Evolutionary conservation across 2,888 invertebrate genomes (phyloP).

Genomic region (Nasonia oneida): DNA sequence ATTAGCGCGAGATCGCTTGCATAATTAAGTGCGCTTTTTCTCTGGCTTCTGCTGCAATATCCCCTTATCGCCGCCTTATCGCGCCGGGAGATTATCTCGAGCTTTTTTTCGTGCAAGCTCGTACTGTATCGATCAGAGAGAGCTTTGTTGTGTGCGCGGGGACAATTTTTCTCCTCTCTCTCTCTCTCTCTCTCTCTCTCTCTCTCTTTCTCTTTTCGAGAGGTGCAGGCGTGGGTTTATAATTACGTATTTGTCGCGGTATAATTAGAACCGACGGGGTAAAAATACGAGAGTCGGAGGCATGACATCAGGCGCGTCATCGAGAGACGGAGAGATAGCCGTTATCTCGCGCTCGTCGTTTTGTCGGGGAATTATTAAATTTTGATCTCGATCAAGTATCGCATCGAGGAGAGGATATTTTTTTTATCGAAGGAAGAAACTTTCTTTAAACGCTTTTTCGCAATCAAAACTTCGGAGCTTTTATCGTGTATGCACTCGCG

Average conservation of each 20-base stretch:
- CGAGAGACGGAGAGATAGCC: neutral
- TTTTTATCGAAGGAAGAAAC: neutral
- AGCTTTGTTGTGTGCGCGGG: neutral
- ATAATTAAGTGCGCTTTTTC: slow-evolving; percentile 37
- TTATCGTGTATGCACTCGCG: neutral
- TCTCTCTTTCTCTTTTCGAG: neutral
- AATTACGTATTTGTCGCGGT: slow-evolving; percentile 9
- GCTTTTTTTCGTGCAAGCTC: neutral
- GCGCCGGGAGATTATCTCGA: slow-evolving; percentile 6
- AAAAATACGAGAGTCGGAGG: neutral
- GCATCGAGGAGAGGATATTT: too few relatives aligned
- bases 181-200: neutral
- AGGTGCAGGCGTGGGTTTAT: neutral
- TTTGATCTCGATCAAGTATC: too few relatives aligned
- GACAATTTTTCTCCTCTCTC: neutral
- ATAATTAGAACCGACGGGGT: slow-evolving; percentile 3
- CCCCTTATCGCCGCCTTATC: slow-evolving; percentile 20
- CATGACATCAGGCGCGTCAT: neutral
- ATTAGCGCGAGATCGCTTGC: slow-evolving; percentile 33
- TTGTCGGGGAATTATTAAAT: neutral
- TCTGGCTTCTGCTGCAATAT: slow-evolving; percentile 18
- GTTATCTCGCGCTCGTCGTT: too few relatives aligned
- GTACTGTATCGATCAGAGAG: neutral
- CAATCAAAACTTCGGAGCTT: neutral
- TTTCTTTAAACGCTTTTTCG: slow-evolving; percentile 11